These are phyloP conservation scores for Sesia apiformis DNA, from an alignment of 2,888 invertebrate species.

Conservation along the genomic window DNA sequence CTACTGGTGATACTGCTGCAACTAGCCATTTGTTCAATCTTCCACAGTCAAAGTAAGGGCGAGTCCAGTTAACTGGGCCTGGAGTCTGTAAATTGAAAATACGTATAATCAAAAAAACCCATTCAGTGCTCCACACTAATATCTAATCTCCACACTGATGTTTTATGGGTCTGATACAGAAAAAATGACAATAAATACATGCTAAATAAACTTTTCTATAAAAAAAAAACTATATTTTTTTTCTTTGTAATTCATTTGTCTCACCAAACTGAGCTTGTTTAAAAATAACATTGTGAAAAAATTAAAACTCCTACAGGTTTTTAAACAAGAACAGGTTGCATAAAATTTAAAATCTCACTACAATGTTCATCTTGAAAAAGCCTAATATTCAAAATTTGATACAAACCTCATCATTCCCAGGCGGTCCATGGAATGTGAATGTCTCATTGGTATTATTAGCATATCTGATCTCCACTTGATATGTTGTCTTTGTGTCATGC, in stretches of 20 bases:
- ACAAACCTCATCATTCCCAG: constrained; percentile 87
- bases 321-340: no score
- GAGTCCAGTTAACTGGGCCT: constrained; percentile 95
- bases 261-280: no score
- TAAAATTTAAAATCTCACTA: not conserved
- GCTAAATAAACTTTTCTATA: not conserved
- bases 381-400: not conserved
- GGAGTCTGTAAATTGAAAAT: constrained; percentile 51
- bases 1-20: constrained; percentile 94
- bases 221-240: no score
- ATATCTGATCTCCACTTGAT: constrained; percentile 94
- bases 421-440: constrained; percentile 96
- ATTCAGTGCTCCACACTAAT: no score
- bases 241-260: no score
- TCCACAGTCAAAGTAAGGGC: constrained; percentile 97
- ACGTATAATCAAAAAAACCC: not conserved
- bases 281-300: no score
- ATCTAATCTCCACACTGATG: not conserved
- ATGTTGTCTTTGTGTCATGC: constrained; percentile 94
- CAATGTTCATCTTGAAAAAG: not conserved
- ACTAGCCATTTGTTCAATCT: constrained; percentile 97
- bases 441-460: constrained; percentile 96
- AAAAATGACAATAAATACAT: not conserved
- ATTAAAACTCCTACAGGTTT: no score
- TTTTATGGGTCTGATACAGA: no score